Percentiles rank a stretch among this genome's conserved stretches.
Evolutionary conservation across 2,113 vertebrate genomes (phyloP).

Genomic region (Hydropotes inermis): DNA sequence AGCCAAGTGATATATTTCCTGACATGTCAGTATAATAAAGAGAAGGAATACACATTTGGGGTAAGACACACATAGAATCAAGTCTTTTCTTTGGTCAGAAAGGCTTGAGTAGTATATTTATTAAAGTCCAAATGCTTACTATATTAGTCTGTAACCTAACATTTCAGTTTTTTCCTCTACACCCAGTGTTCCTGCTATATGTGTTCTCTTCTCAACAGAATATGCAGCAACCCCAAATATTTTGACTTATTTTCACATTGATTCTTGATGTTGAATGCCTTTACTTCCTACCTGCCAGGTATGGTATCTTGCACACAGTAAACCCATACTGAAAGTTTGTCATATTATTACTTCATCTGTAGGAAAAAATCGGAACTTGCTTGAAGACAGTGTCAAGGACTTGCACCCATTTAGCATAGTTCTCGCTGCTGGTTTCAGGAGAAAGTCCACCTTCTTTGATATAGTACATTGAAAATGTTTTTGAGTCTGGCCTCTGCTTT

Average conservation of each 20-base stretch:
- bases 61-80: neutral
- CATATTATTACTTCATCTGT: neutral
- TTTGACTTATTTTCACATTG: neutral
- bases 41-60: neutral
- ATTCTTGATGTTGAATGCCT: neutral
- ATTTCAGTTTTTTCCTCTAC: conserved; percentile 10
- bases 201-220: neutral
- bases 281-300: neutral
- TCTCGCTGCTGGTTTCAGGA: neutral
- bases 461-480: neutral
- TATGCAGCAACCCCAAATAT: neutral
- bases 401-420: neutral
- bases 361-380: neutral
- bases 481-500: neutral
- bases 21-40: neutral
- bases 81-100: neutral
- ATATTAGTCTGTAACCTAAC: neutral
- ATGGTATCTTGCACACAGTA: neutral
- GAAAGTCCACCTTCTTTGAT: neutral
- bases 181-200: neutral
- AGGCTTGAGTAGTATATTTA: neutral
- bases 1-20: neutral
- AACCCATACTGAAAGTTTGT: neutral
- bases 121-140: neutral
- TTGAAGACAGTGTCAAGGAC: neutral